Percentiles rank a stretch among this genome's conserved stretches.
Conservation (phyloP, 2,888 invertebrate genomes). For the Antheraea yamamai region DNA sequence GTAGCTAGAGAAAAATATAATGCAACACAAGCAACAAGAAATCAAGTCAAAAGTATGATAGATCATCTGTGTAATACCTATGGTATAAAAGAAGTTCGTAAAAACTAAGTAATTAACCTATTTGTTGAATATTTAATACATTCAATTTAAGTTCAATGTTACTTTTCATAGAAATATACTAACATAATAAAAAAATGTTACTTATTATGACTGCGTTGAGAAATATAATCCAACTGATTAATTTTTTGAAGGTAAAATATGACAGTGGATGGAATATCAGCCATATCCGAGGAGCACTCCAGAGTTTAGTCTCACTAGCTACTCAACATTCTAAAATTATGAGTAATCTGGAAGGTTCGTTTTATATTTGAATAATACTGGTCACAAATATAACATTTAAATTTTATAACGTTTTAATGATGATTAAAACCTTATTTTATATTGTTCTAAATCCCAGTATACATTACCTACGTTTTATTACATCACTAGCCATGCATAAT, state of each 20-base stretch:
- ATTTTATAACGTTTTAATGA: background rate
- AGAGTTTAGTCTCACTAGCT: conserved; percentile 89
- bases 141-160: background rate
- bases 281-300: conserved; percentile 94
- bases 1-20: conserved; percentile 86
- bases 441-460: too few species aligned
- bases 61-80: conserved; percentile 80
- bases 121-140: conserved; percentile 19
- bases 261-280: conserved; percentile 94
- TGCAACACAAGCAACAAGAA: conserved; percentile 84
- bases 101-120: conserved; percentile 37
- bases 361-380: conserved; percentile 5
- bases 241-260: conserved; percentile 79
- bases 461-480: background rate
- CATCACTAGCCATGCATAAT: too few species aligned
- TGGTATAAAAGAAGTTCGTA: conserved; percentile 81
- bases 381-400: background rate
- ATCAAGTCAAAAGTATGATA: conserved; percentile 87
- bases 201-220: conserved; percentile 23
- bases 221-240: conserved; percentile 19
- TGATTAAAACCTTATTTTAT: background rate
- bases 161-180: background rate
- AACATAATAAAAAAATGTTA: background rate
- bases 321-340: conserved; percentile 88
- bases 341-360: conserved; percentile 83